Percentiles rank a stretch among this genome's conserved stretches.
These are phyloP conservation scores for Drosophila gaucha DNA, from an alignment of 2,888 invertebrate species.

Conservation along the genomic window DNA sequence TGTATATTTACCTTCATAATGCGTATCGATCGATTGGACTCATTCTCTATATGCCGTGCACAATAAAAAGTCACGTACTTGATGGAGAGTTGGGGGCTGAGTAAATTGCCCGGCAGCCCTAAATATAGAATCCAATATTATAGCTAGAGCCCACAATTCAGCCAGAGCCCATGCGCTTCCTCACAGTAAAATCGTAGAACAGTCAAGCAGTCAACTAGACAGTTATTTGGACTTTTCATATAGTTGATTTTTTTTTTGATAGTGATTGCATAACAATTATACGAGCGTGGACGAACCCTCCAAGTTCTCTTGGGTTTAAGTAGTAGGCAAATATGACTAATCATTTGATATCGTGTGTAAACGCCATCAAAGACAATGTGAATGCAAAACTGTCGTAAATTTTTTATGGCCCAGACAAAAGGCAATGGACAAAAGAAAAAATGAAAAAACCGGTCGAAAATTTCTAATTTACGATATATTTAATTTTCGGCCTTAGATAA, in stretches of 20 bases:
- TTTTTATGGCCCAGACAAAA: constrained; percentile 34
- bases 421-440: constrained; percentile 16
- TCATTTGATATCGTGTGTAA: constrained; percentile 59
- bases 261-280: constrained; percentile 59
- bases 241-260: constrained; percentile 13
- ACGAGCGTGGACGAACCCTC: constrained; percentile 4
- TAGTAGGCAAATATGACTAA: constrained; percentile 52
- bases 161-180: constrained; percentile 38
- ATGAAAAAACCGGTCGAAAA: neutral
- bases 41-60: constrained; percentile 37
- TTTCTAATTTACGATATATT: constrained; percentile 27
- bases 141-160: constrained; percentile 22
- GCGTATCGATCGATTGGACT: constrained; percentile 55
- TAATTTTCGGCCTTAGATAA: constrained; percentile 16
- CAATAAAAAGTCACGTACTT: constrained; percentile 50
- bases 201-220: constrained; percentile 4
- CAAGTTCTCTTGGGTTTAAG: neutral
- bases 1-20: constrained; percentile 38
- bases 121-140: constrained; percentile 50
- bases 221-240: constrained; percentile 13
- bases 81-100: constrained; percentile 8
- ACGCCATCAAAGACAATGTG: constrained; percentile 44
- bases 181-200: too few species aligned
- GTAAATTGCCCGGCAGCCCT: constrained; percentile 38
- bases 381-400: constrained; percentile 48